phyloP scores from a whole-genome alignment of 2,797 vertebrate genomes.

The Gymnoscopelus braueri region DNA sequence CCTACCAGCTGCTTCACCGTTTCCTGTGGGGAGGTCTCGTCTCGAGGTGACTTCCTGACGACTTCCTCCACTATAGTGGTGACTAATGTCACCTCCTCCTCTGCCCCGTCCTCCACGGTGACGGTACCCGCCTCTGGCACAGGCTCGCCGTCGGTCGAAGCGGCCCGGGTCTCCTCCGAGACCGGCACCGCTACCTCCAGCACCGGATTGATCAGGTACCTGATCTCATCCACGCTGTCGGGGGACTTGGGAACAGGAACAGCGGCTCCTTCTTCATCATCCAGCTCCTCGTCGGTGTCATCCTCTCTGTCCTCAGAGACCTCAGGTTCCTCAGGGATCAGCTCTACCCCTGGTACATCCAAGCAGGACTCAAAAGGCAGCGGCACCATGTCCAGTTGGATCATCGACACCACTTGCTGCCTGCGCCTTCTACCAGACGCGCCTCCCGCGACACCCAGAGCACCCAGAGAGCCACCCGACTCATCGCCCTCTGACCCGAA shows the following conservation, averaged over 20 bases:
- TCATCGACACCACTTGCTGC: constrained; percentile 96
- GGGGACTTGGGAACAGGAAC: constrained; percentile 60
- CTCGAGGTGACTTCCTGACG: constrained; percentile 42
- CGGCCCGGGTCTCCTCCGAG: background rate
- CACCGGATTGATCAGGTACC: constrained; percentile 80
- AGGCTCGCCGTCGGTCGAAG: constrained; percentile 62
- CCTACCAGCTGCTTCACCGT: constrained; percentile 53
- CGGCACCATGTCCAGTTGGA: constrained; percentile 81
- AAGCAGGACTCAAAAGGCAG: constrained; percentile 82
- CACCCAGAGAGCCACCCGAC: background rate
- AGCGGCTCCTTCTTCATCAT: background rate
- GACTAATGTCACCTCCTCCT: constrained; percentile 59
- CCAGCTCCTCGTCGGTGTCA: constrained; percentile 21
- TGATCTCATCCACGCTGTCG: constrained; percentile 80
- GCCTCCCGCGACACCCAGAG: background rate
- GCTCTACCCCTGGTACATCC: constrained; percentile 80
- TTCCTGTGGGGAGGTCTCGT: constrained; percentile 41
- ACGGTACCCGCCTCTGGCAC: constrained; percentile 49
- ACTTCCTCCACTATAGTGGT: constrained; percentile 48
- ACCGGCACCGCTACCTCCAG: constrained; percentile 59
- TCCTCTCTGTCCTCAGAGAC: constrained; percentile 1
- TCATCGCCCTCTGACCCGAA: constrained; percentile 58
- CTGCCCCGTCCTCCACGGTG: constrained; percentile 54
- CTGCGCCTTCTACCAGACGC: constrained; percentile 77
- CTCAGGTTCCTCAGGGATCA: constrained; percentile 74